Conservation (phyloP, 2,888 invertebrate genomes). For the Theretra japonica region DNA sequence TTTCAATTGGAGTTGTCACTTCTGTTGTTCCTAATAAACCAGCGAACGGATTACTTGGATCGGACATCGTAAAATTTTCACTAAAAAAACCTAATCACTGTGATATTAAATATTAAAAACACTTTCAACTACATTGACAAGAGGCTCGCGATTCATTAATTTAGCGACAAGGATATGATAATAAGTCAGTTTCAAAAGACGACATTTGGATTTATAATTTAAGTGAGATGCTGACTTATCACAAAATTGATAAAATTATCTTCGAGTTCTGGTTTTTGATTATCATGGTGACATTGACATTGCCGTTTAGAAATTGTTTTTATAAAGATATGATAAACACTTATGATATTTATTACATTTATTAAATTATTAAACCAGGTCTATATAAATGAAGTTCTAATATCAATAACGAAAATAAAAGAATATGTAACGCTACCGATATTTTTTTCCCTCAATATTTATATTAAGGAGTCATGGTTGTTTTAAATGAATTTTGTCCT, state of each 20-base stretch:
- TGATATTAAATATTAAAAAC: constrained; percentile 14
- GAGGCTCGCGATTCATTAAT: not conserved
- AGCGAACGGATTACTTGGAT: constrained; percentile 76
- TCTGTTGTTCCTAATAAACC: constrained; percentile 70
- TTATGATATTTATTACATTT: not conserved
- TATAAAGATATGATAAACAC: too few species aligned
- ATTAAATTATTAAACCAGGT: not conserved
- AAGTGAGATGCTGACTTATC: constrained; percentile 55
- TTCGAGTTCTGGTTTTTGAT: constrained; percentile 46
- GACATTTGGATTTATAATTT: constrained; percentile 37
- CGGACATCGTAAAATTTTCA: constrained; percentile 63
- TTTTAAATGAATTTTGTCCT: too few species aligned
- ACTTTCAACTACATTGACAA: not conserved
- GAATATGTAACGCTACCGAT: too few species aligned
- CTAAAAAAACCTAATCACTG: constrained; percentile 1
- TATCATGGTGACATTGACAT: constrained; percentile 37
- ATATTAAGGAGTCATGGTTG: too few species aligned
- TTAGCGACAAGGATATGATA: not conserved
- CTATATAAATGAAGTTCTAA: too few species aligned
- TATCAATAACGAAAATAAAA: too few species aligned
- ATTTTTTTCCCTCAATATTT: too few species aligned
- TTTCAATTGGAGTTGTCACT: constrained; percentile 51
- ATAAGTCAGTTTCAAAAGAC: not conserved
- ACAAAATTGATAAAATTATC: constrained; percentile 57
- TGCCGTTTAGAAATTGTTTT: not conserved